phyloP scores from a whole-genome alignment of 2,888 invertebrate genomes.

The Lumbricus terrestris region DNA sequence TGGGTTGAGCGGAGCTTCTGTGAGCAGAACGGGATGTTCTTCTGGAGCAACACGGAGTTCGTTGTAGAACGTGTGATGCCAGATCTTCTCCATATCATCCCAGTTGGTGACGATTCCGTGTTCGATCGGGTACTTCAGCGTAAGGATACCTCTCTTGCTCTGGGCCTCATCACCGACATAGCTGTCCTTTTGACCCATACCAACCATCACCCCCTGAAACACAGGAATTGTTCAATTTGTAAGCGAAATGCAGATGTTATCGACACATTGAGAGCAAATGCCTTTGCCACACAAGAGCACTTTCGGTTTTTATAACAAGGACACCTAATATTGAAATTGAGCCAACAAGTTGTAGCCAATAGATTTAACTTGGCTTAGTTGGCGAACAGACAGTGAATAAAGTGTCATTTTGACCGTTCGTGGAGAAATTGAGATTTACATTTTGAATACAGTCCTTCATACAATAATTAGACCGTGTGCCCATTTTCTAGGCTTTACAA shows the following conservation, averaged over 20 bases:
- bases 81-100: constrained; percentile 60
- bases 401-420: neutral
- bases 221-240: neutral
- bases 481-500: no score
- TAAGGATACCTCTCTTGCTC: constrained; percentile 69
- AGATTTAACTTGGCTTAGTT: neutral
- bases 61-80: constrained; percentile 54
- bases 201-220: constrained; percentile 72
- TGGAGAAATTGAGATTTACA: no score
- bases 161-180: constrained; percentile 96
- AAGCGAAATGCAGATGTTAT: neutral
- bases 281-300: neutral
- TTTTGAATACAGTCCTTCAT: no score
- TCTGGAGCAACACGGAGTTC: constrained; percentile 62
- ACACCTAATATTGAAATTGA: no score
- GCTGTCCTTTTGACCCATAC: constrained; percentile 95
- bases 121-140: constrained; percentile 64
- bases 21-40: constrained; percentile 82
- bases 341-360: no score
- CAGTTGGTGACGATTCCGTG: constrained; percentile 64
- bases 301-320: neutral
- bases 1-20: constrained; percentile 69
- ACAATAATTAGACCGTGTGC: no score
- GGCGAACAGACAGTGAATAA: neutral
- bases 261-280: neutral